Evolutionary conservation across 92 coral and sea anemone genomes (phyloP), one percentile per base, ranked within the genome.

Genomic region (Zoanthus sansibaricus): DNA sequence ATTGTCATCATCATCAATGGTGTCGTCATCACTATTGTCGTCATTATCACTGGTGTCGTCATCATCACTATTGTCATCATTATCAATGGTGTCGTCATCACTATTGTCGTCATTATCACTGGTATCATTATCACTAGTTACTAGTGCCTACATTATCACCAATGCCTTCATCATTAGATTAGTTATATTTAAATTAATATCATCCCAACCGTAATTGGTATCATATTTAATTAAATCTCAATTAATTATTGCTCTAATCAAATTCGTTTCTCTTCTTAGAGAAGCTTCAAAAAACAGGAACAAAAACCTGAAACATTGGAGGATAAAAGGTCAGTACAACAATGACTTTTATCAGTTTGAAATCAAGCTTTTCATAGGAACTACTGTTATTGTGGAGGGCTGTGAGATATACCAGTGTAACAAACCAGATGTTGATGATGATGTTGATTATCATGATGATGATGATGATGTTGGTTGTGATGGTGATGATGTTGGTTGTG

Each of bases 251-350:
- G 42, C 18, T 20, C 69, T 16, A 62, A 56, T 56, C 17, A 54
- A 32, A 11, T 1, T 58, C 33, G 9, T 59, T 33, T 55, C 5
- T 1, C 58, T 20, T 15, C 11, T 31, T 56, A 78, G 83, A 78
- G 59, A 78, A 62, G 49, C 15, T 30, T 55, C n/a, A 78, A 66
- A 59, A 42, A 32, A 55, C 32, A 78, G 33, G 83, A 59, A 42
- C 71, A 78, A 45, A 56, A 59, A 37, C 83, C 52, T n/a, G 71
- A 78, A 56, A 78, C 51, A 37, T 25, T 6, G 25, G 83, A 78
- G 15, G 32, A 16, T 78, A 45, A 6, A 45, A 78, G 83, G 83
- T 78, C 49, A 78, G 83, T 10, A 17, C 25, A 13, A 3, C 25
- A 13, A 62, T 62, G 25, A 62, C 3, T 62, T 5, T 62, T 17